phyloP scores from a whole-genome alignment of 2,113 vertebrate species.

The Peromyscus polionotus region DNA sequence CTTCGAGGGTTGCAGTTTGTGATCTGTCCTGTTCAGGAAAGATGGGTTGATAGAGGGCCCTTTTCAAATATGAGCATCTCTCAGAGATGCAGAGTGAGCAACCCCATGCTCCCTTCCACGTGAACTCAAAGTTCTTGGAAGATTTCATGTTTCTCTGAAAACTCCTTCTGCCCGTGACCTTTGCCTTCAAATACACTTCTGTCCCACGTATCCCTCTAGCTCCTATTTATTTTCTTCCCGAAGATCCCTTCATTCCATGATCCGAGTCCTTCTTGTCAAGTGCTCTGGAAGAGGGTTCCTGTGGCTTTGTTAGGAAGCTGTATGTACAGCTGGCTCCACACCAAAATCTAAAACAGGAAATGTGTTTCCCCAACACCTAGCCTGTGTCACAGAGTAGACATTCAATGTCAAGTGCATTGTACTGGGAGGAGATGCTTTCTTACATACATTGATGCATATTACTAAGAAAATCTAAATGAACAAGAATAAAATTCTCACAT shows the following conservation, averaged over 20 bases:
- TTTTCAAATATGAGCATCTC: background rate
- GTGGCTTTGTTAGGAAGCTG: background rate
- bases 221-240: slow-evolving; percentile 27
- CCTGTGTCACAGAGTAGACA: background rate
- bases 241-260: background rate
- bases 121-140: background rate
- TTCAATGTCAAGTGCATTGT: background rate
- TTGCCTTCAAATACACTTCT: slow-evolving; percentile 1
- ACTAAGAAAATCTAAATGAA: slow-evolving; percentile 6
- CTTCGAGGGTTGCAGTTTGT: background rate
- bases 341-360: slow-evolving; percentile 36
- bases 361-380: background rate
- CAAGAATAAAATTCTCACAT: background rate
- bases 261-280: background rate
- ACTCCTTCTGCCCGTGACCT: background rate
- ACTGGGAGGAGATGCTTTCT: background rate
- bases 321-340: background rate
- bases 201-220: background rate
- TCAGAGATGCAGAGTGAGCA: background rate
- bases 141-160: slow-evolving; percentile 10
- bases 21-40: background rate
- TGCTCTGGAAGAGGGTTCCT: background rate
- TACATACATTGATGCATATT: background rate
- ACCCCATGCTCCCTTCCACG: background rate
- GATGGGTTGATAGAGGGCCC: background rate